phyloP scores from a whole-genome alignment of 2,797 vertebrate genomes.

The Rhinogobio ventralis region DNA sequence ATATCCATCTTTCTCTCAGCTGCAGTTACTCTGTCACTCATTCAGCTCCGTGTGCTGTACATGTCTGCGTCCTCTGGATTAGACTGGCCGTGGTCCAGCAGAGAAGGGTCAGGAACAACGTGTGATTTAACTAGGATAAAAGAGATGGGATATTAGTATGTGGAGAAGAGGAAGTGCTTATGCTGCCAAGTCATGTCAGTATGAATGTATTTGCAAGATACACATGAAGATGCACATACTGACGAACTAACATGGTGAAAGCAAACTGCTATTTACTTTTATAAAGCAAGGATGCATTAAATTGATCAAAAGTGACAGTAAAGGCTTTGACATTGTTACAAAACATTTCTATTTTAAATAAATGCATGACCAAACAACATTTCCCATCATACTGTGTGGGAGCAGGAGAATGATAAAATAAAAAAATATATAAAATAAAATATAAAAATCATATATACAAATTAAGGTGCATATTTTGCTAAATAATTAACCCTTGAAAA shows the following conservation, averaged over 20 bases:
- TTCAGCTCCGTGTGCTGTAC: conserved; percentile 82
- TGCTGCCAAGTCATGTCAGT: background rate
- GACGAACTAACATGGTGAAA: background rate
- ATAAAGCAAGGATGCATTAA: background rate
- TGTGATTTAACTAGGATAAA: conserved; percentile 59
- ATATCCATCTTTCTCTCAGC: background rate
- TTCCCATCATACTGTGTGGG: background rate
- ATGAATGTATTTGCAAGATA: background rate
- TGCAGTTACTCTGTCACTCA: background rate
- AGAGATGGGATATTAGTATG: background rate
- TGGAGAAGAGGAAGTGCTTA: background rate
- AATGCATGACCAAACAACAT: background rate
- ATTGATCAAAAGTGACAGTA: background rate
- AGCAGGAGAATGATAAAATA: background rate
- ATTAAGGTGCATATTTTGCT: background rate
- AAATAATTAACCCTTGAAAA: background rate
- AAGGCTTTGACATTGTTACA: background rate
- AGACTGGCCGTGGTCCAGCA: conserved; percentile 82
- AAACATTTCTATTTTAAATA: background rate
- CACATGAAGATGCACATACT: background rate
- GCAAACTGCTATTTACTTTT: background rate
- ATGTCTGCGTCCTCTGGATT: conserved; percentile 83
- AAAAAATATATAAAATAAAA: background rate
- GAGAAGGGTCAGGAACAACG: conserved; percentile 75
- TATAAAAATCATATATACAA: background rate